Conservation (phyloP, 2,113 vertebrate species). For the Megalops atlanticus region DNA sequence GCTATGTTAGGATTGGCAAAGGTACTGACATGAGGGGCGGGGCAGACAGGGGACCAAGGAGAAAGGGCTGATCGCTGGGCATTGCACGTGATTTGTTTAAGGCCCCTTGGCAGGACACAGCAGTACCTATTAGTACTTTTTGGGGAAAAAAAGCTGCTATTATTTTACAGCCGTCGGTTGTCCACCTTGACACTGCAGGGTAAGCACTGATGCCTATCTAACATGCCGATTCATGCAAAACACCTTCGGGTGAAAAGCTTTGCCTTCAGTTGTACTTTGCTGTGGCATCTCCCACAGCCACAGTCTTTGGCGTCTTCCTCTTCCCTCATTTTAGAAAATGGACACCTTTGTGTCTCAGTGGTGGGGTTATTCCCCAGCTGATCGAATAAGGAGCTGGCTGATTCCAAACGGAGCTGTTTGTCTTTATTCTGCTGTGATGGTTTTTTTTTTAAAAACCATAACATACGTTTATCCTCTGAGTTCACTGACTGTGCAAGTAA, state of each 20-base stretch:
- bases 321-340: background rate
- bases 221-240: background rate
- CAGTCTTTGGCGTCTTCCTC: background rate
- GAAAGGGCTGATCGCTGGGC: slow-evolving; percentile 17
- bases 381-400: background rate
- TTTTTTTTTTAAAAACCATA: background rate
- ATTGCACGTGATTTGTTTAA: slow-evolving; percentile 48
- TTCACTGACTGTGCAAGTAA: background rate
- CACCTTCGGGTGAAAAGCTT: background rate
- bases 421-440: background rate
- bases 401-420: background rate
- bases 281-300: background rate
- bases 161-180: background rate
- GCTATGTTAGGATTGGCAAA: slow-evolving; percentile 28
- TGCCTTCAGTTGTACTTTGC: background rate
- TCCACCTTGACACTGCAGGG: background rate
- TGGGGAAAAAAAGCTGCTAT: background rate
- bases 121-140: background rate
- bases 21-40: background rate
- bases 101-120: slow-evolving; percentile 46
- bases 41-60: slow-evolving; percentile 21
- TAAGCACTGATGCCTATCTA: background rate
- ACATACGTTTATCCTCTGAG: background rate
- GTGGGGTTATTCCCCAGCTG: background rate
- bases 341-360: background rate